A percentile compares a stretch with the other conserved stretches of the same genome.
phyloP scores from a whole-genome alignment of 2,797 vertebrate species.

The Tapirus indicus region DNA sequence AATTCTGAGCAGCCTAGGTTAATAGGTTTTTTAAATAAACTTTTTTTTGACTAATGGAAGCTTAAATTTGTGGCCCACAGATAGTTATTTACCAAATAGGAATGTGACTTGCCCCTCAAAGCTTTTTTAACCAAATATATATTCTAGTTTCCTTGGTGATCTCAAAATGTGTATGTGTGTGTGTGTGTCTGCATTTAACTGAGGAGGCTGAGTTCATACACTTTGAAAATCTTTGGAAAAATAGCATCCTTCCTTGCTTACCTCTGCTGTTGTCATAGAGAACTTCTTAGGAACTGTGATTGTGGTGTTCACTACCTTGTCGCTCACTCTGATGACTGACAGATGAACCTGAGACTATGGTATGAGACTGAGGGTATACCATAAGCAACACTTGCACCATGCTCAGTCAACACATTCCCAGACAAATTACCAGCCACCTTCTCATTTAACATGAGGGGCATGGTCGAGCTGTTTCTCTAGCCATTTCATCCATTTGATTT shows the following conservation, averaged over 20 bases:
- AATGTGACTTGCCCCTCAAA: not conserved
- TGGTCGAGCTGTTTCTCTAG: not conserved
- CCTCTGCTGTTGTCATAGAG: not conserved
- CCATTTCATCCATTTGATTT: not conserved
- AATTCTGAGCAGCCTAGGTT: not conserved
- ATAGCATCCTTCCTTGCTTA: not conserved
- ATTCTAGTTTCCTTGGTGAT: not conserved
- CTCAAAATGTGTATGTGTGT: not conserved
- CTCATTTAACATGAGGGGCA: not conserved
- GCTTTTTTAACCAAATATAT: not conserved
- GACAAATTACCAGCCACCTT: not conserved
- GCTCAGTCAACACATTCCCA: not conserved
- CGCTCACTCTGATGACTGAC: not conserved
- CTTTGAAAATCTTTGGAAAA: slow-evolving; percentile 29
- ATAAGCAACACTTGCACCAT: not conserved
- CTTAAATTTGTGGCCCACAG: not conserved
- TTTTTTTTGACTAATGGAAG: not conserved
- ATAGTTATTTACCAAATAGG: not conserved
- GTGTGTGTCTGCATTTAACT: not conserved
- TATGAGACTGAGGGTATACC: not conserved
- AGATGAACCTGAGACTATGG: not conserved
- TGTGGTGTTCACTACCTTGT: not conserved
- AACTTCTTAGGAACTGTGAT: not conserved
- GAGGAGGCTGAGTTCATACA: not conserved
- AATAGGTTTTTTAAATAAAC: not conserved